Base-by-base conservation (phyloP, 2,797 vertebrate genomes). In the Otolemur crassicaudatus region DNA sequence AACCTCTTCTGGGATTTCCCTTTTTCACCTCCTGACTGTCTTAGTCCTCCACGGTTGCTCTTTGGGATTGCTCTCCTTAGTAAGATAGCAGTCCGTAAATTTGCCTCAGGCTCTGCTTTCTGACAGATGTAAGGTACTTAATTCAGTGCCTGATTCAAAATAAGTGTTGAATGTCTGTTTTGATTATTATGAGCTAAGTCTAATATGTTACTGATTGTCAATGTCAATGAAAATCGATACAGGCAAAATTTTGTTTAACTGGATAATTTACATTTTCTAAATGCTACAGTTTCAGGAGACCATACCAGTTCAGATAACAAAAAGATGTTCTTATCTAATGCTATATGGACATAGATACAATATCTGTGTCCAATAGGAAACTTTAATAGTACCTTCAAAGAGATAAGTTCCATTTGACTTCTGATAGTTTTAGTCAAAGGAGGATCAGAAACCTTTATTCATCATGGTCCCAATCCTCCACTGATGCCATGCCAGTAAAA, bases 61-160 rank as follows among this genome's bases (percentile, higher is more conserved):
- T 19, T 60, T 27, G 53, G 53, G 43, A 23, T 76, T 58, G 1
- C 7, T 63, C 25, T 76, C 19, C 58, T 60, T 56, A n/a, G 56
- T 81, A 37, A 84, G 79, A 60, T 2, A 91, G 69, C 27, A 75
- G 27, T 34, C 69, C 14, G 1, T 7, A 82, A 72, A 27, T 92
- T 56, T 53, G 37, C 40, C 60, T 58, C 11, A 25, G 79, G 29
- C 67, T 84, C 81, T 87, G 56, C 67, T 95, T 81, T 92, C 85
- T 81, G 75, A 91, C 23, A 34, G 73, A 31, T n/a, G 37, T 72
- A 34, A 37, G 25, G 31, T 37, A 14, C 31, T 43, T 49, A 49
- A 69, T 85, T 89, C 84, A 37, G 20, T 17, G 31, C 2, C 61
- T 97, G 82, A 37, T 13, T 94, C 40, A 70, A 87, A 94, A 75